Base-by-base conservation (phyloP, 2,113 vertebrate species). In the Pimephales promelas region DNA sequence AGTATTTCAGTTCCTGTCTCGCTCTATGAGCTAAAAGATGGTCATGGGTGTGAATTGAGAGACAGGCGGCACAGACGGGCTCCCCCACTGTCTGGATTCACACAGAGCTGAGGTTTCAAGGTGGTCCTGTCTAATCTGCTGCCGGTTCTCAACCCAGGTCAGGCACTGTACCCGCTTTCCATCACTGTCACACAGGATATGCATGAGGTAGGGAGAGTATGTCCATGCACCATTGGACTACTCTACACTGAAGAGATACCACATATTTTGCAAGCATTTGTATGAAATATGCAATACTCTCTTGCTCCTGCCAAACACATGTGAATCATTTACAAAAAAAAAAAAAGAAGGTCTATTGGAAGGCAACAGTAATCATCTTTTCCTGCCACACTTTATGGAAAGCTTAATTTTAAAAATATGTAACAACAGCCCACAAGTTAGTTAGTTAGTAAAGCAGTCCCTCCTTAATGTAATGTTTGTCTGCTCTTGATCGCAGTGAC, bases 101-200 rank as follows among this genome's bases (percentile, higher is more conserved):
- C 56, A 75, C 34, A 57, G 88, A 82, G 56, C 56, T 14, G 7
- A 26, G 28, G 59, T 86, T 62, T 73, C 61, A 81, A 71, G 71
- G 83, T 86, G 86, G 56, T 72, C 76, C 80, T 66, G 49, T 85
- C 80, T 83, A 83, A 85, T 81, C 85, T 52, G 26, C 54, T 80
- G 49, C 70, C 40, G 54, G 22, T 57, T 84, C 40, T 59, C 4
- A 77, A 52, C 45, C 79, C 78, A 79, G 74, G 81, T 79, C 31
- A 73, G 20, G 34, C 36, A 76, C 22, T 70, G 56, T 77, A 85
- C 61, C 72, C 77, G 62, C 81, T 76, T 80, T 86, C 80, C 78
- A 85, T 86, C 86, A 85, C 77, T 87, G 86, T 88, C 83, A 76
- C 18, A 22, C 76, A 59, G 52, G 54, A 70, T 57, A 49, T 76